phyloP scores from a whole-genome alignment of 2,888 invertebrate species.

The Petrophora chlorosata region DNA sequence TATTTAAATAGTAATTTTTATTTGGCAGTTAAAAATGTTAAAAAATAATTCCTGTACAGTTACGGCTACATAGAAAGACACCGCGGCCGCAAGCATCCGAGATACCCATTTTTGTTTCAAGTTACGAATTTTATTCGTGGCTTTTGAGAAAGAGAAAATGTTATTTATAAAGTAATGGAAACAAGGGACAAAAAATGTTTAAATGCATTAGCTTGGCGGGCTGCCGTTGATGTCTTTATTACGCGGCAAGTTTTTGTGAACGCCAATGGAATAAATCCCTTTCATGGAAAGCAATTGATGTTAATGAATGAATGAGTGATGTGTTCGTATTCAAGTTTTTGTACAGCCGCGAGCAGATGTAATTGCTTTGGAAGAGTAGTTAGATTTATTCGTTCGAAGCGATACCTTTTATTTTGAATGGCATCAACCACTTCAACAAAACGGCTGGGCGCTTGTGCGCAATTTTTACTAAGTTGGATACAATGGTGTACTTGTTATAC shows the following conservation, averaged over 20 bases:
- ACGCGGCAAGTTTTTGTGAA: conserved; percentile 33
- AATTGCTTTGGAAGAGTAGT: conserved; percentile 12
- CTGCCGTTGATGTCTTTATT: conserved; percentile 53
- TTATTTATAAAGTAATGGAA: conserved; percentile 19
- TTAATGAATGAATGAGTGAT: conserved; percentile 38
- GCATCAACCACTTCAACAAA: background rate
- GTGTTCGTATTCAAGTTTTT: conserved; percentile 30
- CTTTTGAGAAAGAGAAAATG: conserved; percentile 12
- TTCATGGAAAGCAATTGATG: conserved; percentile 40
- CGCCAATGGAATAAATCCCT: conserved; percentile 35
- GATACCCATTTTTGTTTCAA: too few species aligned
- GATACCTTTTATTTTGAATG: background rate
- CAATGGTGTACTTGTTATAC: too few species aligned
- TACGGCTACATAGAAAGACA: conserved; percentile 19
- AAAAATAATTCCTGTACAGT: conserved; percentile 16
- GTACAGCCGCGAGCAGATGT: conserved; percentile 22
- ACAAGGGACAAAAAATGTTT: conserved; percentile 35
- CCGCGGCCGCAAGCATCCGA: background rate
- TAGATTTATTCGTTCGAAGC: conserved; percentile 1
- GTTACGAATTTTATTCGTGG: conserved; percentile 6
- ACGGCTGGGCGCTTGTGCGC: too few species aligned
- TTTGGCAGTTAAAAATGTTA: conserved; percentile 27
- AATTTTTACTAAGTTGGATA: too few species aligned
- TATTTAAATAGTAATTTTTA: conserved; percentile 48
- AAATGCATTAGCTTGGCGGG: conserved; percentile 36